A percentile compares a stretch with the other conserved stretches of the same genome.
These are phyloP conservation scores for Altica lythri DNA, from an alignment of 2,888 invertebrate species.

Conservation along the genomic window DNA sequence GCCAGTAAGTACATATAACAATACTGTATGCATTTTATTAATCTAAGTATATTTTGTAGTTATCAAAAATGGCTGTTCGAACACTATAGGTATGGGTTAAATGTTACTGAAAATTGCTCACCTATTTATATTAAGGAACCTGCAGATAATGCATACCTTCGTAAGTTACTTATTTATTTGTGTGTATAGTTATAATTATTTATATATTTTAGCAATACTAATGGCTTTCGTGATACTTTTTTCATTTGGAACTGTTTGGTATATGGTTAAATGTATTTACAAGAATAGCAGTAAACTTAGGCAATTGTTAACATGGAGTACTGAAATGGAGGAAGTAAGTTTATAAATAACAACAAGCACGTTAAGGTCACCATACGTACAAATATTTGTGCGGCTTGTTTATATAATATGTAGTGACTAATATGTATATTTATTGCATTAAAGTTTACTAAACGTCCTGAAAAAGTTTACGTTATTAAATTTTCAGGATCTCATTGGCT, in stretches of 20 bases:
- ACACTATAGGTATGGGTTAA: conserved; percentile 56
- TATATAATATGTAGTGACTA: too few species aligned
- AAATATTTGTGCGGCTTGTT: too few species aligned
- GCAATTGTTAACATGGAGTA: conserved; percentile 42
- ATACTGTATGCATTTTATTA: neutral
- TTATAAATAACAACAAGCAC: too few species aligned
- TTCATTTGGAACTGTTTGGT: conserved; percentile 57
- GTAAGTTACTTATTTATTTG: conserved; percentile 44
- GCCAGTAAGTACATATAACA: conserved; percentile 44
- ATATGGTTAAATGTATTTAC: conserved; percentile 57
- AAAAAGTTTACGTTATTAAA: too few species aligned
- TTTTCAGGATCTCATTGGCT: conserved; percentile 52
- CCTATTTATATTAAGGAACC: conserved; percentile 52
- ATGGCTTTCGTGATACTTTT: conserved; percentile 56
- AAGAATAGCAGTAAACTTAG: conserved; percentile 50
- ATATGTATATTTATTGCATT: too few species aligned
- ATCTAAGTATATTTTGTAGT: conserved; percentile 39
- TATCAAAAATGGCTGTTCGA: conserved; percentile 51
- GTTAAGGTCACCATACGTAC: neutral
- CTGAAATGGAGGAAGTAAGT: conserved; percentile 53
- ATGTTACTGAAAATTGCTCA: conserved; percentile 50
- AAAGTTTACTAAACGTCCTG: too few species aligned
- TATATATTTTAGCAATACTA: conserved; percentile 52
- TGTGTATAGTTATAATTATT: neutral
- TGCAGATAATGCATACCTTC: conserved; percentile 56